Conservation (phyloP, 2,113 vertebrate species). For the Okapia johnstoni region DNA sequence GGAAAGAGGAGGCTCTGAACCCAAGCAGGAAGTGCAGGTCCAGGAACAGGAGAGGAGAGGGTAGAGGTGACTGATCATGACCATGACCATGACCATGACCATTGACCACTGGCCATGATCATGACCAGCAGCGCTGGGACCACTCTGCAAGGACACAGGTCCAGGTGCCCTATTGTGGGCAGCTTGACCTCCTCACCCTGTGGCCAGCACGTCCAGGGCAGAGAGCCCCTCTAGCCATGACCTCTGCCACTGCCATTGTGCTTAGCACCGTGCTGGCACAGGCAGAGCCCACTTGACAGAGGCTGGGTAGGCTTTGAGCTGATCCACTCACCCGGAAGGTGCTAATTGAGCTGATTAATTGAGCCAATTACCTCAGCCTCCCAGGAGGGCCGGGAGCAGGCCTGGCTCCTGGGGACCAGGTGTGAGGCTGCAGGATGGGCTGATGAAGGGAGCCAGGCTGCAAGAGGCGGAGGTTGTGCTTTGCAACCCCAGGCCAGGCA, state of each 20-base stretch:
- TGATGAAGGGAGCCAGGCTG: neutral
- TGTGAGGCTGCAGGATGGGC: neutral
- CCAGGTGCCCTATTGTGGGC: neutral
- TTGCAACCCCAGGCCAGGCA: neutral
- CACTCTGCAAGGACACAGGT: neutral
- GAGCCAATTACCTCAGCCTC: conserved; percentile 59
- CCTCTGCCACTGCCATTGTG: neutral
- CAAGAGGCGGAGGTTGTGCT: rapidly evolving
- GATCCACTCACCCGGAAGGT: conserved; percentile 33
- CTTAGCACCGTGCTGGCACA: neutral
- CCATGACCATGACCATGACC: neutral
- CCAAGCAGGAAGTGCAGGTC: neutral
- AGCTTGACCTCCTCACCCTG: neutral
- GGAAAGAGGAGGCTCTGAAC: neutral
- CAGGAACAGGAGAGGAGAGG: neutral
- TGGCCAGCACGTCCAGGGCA: neutral
- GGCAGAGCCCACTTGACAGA: neutral
- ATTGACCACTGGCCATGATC: neutral
- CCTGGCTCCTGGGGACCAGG: conserved; percentile 41
- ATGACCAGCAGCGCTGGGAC: too few species aligned
- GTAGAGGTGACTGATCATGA: neutral
- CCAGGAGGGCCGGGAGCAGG: conserved; percentile 46
- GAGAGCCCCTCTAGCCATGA: neutral
- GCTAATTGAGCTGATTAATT: conserved; percentile 69
- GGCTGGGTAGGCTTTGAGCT: neutral